Evolutionary conservation across 30 jellyfish, hydroid and myxozoan species (phyloP), one percentile per base, ranked within the genome.

Genomic region (Nemopilema nomurai): DNA sequence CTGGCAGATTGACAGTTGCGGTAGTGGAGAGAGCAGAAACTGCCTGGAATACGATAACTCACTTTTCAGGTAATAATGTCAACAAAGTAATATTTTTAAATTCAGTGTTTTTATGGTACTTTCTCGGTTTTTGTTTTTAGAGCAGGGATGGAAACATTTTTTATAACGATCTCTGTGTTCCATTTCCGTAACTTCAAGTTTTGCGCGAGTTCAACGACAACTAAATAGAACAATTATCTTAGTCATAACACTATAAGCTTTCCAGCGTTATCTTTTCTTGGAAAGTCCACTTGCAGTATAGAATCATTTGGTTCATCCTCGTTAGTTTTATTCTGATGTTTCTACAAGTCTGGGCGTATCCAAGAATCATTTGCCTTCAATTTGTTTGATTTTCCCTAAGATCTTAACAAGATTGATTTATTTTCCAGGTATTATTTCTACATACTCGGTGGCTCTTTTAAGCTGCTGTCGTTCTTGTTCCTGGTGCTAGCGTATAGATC

Each of bases 1-100:
- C 18, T 95, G 99, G 99, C 93, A 85, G 25, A 50, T 23, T 16
- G 99, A 94, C 67, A 85, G 57, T 18, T 94, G 99, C 76, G 92
- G 94, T 8, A 78, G 79, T 23, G 96, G 91, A 0, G 86, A 90
- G 76, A 80, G 73, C 26, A 73, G 87, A 32, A 89, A 88, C 51
- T 88, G 99, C 81, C 79, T 94, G 91, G 97, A 88, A 62, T 94
- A 94, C 69, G 68, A 73, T 49, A 92, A 87, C 80, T 49, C 23
- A 16, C 33, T 80, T 26, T 92, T 92, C 52, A 82, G 98, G 96
- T 91, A 64, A 32, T n/a, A 41, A 63, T 30, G n/a, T n/a, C n/a
- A n/a, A n/a, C n/a, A 22, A 22, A 16, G 51, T 57, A 3, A 21
- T 74, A 27, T 51, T n/a, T 74, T 67, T n/a, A 26, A 19, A 18